Percentiles rank a stretch among this genome's conserved stretches.
These are phyloP conservation scores for Manis javanica DNA, from an alignment of 2,797 vertebrate species.

Conservation along the genomic window DNA sequence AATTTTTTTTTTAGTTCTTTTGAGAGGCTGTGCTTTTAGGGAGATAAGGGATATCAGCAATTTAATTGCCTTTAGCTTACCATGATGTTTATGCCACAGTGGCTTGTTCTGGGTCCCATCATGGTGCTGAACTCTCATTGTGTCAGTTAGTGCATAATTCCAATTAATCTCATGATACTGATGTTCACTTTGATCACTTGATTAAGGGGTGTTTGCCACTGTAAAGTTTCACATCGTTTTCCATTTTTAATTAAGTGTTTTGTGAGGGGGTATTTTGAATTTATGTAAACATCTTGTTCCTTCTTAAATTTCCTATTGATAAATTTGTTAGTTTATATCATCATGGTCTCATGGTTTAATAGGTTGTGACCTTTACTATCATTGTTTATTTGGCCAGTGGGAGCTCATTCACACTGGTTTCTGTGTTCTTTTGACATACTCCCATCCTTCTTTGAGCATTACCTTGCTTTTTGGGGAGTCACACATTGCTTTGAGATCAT, in stretches of 20 bases:
- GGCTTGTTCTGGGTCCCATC: background rate
- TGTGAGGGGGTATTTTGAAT: background rate
- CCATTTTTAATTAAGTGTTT: slow-evolving; percentile 19
- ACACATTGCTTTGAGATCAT: background rate
- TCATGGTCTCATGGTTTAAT: background rate
- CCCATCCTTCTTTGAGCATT: background rate
- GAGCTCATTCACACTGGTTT: background rate
- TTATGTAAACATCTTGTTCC: background rate
- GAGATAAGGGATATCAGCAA: background rate
- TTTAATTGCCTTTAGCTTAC: background rate
- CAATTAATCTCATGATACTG: background rate
- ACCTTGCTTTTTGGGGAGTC: background rate
- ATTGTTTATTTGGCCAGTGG: background rate
- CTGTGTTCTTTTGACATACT: background rate
- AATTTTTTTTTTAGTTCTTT: background rate
- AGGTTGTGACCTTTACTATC: background rate
- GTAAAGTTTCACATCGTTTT: background rate
- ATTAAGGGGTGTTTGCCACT: background rate
- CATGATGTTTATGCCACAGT: background rate
- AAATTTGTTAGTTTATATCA: background rate
- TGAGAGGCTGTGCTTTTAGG: background rate
- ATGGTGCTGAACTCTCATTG: background rate
- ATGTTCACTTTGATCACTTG: background rate
- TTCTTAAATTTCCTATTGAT: background rate
- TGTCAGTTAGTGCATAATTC: background rate